phyloP scores from a whole-genome alignment of 2,113 vertebrate species.

The Gila orcuttii region DNA sequence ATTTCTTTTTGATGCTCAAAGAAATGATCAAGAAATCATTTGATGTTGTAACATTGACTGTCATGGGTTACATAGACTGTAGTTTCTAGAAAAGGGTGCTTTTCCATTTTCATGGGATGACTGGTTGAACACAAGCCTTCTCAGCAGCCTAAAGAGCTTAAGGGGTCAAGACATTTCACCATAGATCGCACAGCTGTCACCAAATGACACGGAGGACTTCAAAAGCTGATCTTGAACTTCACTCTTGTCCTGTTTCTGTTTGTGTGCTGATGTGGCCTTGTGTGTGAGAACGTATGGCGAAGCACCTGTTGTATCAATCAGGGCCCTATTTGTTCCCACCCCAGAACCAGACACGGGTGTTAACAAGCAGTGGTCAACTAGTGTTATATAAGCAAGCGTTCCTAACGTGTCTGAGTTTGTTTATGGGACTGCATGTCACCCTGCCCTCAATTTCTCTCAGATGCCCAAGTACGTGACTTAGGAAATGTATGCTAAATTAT shows the following conservation, averaged over 20 bases:
- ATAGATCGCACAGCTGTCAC: neutral
- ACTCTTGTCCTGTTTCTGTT: neutral
- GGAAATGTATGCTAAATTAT: neutral
- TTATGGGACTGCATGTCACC: conserved; percentile 39
- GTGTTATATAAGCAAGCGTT: conserved; percentile 51
- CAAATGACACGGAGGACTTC: neutral
- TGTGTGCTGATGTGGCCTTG: neutral
- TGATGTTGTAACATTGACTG: too few species aligned
- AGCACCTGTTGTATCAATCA: conserved; percentile 37
- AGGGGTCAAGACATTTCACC: conserved; percentile 24
- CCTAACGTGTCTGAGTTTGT: conserved; percentile 40
- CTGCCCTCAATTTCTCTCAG: conserved; percentile 40
- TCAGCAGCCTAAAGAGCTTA: conserved; percentile 1
- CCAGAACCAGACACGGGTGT: conserved; percentile 27
- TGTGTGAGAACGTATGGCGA: neutral
- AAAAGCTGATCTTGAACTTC: neutral
- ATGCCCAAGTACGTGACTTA: neutral
- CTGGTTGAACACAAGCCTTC: neutral
- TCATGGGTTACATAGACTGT: too few species aligned
- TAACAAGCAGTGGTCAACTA: conserved; percentile 13
- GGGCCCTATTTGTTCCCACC: conserved; percentile 7
- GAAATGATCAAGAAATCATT: neutral
- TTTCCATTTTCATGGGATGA: neutral
- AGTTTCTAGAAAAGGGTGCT: neutral
- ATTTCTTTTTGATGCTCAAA: neutral